Percentiles rank a stretch among this genome's conserved stretches.
These are phyloP conservation scores for Adelosebastes latens DNA, from an alignment of 2,797 vertebrate genomes.

Conservation along the genomic window DNA sequence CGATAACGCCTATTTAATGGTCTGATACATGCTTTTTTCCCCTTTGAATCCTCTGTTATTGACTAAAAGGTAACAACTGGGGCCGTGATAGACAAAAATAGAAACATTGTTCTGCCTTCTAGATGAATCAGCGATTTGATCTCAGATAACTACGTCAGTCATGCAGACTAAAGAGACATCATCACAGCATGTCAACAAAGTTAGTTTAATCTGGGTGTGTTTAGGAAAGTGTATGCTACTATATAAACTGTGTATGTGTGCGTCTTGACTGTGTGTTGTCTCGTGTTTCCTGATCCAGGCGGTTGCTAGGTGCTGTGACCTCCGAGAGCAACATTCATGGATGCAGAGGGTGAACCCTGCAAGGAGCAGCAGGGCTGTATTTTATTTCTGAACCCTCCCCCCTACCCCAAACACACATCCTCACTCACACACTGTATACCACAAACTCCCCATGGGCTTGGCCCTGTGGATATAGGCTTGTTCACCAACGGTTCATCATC, in stretches of 20 bases:
- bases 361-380: conserved; percentile 54
- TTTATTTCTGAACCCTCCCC: conserved; percentile 66
- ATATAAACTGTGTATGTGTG: conserved; percentile 26
- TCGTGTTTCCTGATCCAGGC: conserved; percentile 69
- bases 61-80: background rate
- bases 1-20: no score
- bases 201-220: conserved; percentile 6
- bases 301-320: conserved; percentile 75
- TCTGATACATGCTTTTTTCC: background rate
- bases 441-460: conserved; percentile 34
- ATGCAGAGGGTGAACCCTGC: conserved; percentile 70
- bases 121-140: background rate
- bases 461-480: conserved; percentile 21
- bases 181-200: background rate
- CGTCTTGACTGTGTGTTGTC: conserved; percentile 45
- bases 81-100: background rate
- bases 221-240: conserved; percentile 33
- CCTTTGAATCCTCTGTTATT: background rate
- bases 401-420: conserved; percentile 39
- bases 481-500: conserved; percentile 49
- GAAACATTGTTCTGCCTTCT: background rate
- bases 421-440: conserved; percentile 39
- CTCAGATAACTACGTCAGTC: background rate
- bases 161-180: background rate
- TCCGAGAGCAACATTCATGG: conserved; percentile 69